Percentiles rank a stretch among this genome's conserved stretches.
Conservation (phyloP, 1,140 invertebrate species). For the Vollenhovia emeryi region DNA sequence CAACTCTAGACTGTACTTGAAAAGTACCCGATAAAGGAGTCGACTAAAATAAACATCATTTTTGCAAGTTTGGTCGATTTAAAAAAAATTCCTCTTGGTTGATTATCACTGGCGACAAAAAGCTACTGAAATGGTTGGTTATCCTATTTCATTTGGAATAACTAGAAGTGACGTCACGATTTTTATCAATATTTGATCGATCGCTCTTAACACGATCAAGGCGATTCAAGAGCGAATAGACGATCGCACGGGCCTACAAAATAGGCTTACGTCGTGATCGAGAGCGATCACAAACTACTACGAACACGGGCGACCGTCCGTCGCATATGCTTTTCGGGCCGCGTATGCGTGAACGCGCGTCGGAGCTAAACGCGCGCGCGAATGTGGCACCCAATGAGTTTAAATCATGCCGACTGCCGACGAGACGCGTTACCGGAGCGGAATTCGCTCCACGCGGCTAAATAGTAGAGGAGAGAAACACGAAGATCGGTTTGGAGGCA, state of each 20-base stretch:
- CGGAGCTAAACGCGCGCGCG: conserved; percentile 74
- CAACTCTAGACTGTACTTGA: too few species aligned
- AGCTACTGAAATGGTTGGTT: too few species aligned
- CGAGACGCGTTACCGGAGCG: conserved; percentile 67
- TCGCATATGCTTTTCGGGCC: conserved; percentile 63
- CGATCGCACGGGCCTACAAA: conserved; percentile 43
- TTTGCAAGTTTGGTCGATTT: too few species aligned
- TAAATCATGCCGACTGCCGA: conserved; percentile 81
- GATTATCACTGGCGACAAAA: too few species aligned
- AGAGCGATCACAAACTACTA: conserved; percentile 19
- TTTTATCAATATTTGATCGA: not conserved
- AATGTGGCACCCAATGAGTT: conserved; percentile 83
- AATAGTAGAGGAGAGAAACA: conserved; percentile 76
- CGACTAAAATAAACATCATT: too few species aligned
- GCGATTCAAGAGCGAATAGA: conserved; percentile 55
- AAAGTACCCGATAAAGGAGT: too few species aligned
- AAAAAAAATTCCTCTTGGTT: too few species aligned
- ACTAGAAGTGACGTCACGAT: not conserved
- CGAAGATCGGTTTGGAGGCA: conserved; percentile 35
- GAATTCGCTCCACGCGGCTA: conserved; percentile 66
- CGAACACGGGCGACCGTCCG: conserved; percentile 34
- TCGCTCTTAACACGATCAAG: not conserved
- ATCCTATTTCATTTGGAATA: not conserved
- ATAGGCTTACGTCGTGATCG: conserved; percentile 64
- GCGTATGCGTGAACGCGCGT: conserved; percentile 69